A percentile compares a stretch with the other conserved stretches of the same genome.
These are phyloP conservation scores for Leucosticte australis DNA, from an alignment of 2,113 vertebrate genomes.

Conservation along the genomic window DNA sequence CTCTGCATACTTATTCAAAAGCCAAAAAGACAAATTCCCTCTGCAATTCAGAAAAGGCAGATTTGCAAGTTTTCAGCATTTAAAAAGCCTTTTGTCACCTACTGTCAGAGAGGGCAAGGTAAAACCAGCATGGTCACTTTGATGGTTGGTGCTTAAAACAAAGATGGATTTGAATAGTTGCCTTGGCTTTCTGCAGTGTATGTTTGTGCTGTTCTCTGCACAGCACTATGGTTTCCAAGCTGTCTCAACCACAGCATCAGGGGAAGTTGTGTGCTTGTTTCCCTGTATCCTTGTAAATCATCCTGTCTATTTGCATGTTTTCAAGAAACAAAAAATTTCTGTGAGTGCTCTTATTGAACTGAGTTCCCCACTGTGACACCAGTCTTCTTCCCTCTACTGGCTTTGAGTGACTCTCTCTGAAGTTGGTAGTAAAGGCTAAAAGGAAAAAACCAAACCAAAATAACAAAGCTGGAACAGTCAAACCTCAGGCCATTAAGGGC, in stretches of 20 bases:
- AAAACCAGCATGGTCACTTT: slow-evolving; percentile 34
- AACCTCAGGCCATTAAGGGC: neutral
- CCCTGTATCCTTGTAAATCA: slow-evolving; percentile 59
- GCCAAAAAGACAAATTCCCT: neutral
- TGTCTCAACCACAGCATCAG: slow-evolving; percentile 11
- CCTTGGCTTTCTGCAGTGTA: neutral
- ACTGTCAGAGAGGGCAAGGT: neutral
- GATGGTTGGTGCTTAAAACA: slow-evolving; percentile 26
- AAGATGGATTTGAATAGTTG: neutral
- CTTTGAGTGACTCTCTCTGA: slow-evolving; percentile 2
- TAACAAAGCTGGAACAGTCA: slow-evolving; percentile 26
- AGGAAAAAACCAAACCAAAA: neutral
- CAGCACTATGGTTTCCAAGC: slow-evolving; percentile 32
- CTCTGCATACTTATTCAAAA: neutral
- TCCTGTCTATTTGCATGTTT: slow-evolving; percentile 47
- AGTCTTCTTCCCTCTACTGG: slow-evolving; percentile 4
- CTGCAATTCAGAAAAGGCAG: slow-evolving; percentile 21
- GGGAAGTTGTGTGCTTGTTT: slow-evolving; percentile 9
- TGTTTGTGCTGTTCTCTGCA: neutral
- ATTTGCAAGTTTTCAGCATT: slow-evolving; percentile 1
- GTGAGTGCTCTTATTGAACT: slow-evolving; percentile 17
- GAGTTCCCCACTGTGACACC: slow-evolving; percentile 22
- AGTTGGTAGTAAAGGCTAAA: slow-evolving; percentile 17
- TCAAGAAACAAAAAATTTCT: slow-evolving; percentile 55
- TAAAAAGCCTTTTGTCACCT: slow-evolving; percentile 44